Conservation (phyloP, 2,113 vertebrate species). For the Sus scrofa region T2T-Sscrofa CM000827.6:43261501-43262000, state of each 20-base stretch:
- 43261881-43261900: neutral
- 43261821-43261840: neutral
- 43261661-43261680: neutral
- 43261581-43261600: neutral
- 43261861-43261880: neutral
- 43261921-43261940: fast-evolving
- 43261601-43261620: neutral
- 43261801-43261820: neutral
- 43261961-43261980: neutral
- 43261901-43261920: neutral
- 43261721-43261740: neutral
- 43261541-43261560: neutral
- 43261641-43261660: neutral
- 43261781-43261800: neutral
- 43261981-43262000: neutral
- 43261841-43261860: neutral
- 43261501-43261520: neutral
- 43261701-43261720: neutral
- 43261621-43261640: neutral
- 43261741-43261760: neutral
- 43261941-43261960: neutral
- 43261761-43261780: neutral
- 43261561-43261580: neutral
- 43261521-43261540: neutral
- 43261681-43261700: neutral